phyloP scores from a whole-genome alignment of 1,140 invertebrate genomes.

The Aphaenogaster ashmeadi region DNA sequence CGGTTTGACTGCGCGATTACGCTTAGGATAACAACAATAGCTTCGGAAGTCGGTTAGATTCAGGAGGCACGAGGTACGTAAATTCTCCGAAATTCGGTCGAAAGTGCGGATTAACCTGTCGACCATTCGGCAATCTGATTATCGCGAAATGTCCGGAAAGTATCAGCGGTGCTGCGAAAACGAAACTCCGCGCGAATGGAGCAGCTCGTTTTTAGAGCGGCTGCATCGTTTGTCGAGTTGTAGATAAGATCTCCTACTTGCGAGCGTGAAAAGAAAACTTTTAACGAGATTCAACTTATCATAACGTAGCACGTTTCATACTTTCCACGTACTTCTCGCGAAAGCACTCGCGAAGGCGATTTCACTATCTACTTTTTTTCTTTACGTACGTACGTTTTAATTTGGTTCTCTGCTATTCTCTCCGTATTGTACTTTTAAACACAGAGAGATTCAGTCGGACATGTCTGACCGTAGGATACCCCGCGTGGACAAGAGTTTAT shows the following conservation, averaged over 20 bases:
- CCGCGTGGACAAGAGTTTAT: not conserved
- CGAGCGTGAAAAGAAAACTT: constrained; percentile 59
- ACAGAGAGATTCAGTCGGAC: not conserved
- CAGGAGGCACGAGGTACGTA: constrained; percentile 43
- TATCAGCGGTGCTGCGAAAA: constrained; percentile 10
- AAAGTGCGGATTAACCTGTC: constrained; percentile 36
- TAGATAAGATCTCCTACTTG: constrained; percentile 49
- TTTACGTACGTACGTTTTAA: not conserved
- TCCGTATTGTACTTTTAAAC: constrained; percentile 23
- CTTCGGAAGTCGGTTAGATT: constrained; percentile 60
- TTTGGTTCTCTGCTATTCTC: not conserved
- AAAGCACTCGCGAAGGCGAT: not conserved
- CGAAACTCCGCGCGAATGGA: constrained; percentile 13
- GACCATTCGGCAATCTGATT: constrained; percentile 43
- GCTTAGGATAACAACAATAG: constrained; percentile 61
- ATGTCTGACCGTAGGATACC: not conserved
- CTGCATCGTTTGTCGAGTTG: constrained; percentile 31
- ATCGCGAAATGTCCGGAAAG: constrained; percentile 44
- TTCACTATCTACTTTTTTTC: not conserved
- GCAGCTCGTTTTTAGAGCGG: constrained; percentile 35
- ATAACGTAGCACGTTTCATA: constrained; percentile 50
- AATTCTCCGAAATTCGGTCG: constrained; percentile 14
- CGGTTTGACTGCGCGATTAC: constrained; percentile 69
- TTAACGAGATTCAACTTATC: constrained; percentile 67
- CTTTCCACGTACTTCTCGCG: constrained; percentile 38